Evolutionary conservation across 2,888 invertebrate genomes (phyloP).

Genomic region (Molorchus minor): DNA sequence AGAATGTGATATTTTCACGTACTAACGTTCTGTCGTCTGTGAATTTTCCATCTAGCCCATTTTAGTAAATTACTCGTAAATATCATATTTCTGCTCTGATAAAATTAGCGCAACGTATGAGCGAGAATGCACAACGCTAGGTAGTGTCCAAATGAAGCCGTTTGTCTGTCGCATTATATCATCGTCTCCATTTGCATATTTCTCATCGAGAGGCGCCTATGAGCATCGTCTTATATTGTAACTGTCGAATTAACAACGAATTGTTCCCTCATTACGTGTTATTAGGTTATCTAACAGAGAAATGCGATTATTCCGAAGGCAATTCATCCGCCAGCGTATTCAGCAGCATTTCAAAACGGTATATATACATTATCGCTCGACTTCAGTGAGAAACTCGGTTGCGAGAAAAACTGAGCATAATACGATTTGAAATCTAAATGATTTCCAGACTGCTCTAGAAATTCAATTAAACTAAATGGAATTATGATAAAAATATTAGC

Average conservation of each 20-base stretch:
- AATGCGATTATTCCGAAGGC: constrained; percentile 49
- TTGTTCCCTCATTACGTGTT: constrained; percentile 53
- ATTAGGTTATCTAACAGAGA: constrained; percentile 50
- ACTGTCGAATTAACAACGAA: constrained; percentile 52
- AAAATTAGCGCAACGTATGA: constrained; percentile 50
- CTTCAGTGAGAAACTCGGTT: constrained; percentile 34
- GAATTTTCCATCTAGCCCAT: constrained; percentile 23
- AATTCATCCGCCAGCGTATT: constrained; percentile 44
- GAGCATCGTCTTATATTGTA: constrained; percentile 43
- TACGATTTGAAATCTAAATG: constrained; percentile 17
- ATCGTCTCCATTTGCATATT: constrained; percentile 52
- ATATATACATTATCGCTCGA: constrained; percentile 43
- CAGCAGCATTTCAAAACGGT: constrained; percentile 46
- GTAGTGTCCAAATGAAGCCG: constrained; percentile 51
- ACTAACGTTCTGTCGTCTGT: too few species aligned
- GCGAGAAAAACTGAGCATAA: constrained; percentile 15
- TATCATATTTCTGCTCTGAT: constrained; percentile 46
- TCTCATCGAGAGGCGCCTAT: constrained; percentile 42
- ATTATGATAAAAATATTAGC: constrained; percentile 12
- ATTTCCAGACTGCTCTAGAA: constrained; percentile 9
- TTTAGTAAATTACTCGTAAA: constrained; percentile 46
- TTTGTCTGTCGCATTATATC: constrained; percentile 52
- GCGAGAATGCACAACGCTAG: constrained; percentile 39
- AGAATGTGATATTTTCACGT: constrained; percentile 1
- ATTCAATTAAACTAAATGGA: constrained; percentile 13